Conservation (phyloP, 2,888 invertebrate genomes). For the Saturnia japonica region DNA sequence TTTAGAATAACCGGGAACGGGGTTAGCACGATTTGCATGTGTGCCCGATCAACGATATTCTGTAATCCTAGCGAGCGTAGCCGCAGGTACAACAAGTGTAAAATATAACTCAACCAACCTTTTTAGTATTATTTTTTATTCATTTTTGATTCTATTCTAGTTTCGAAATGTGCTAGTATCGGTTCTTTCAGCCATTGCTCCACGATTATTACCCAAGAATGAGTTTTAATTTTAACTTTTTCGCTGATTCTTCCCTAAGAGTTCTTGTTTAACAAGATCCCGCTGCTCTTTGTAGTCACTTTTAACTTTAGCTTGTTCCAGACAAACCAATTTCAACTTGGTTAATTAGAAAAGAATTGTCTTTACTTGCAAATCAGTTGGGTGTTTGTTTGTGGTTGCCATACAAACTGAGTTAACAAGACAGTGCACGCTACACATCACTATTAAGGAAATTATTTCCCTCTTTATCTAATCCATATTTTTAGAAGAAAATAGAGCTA, state of each 20-base stretch:
- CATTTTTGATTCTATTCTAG: too few species aligned
- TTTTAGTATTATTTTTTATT: too few species aligned
- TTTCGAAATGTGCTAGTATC: neutral
- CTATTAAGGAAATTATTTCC: neutral
- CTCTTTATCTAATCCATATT: too few species aligned
- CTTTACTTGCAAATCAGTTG: constrained; percentile 40
- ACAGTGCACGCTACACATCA: neutral
- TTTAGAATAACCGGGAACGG: too few species aligned
- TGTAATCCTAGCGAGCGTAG: too few species aligned
- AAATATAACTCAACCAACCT: neutral
- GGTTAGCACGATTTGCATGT: too few species aligned
- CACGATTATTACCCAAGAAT: constrained; percentile 50
- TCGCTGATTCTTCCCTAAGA: constrained; percentile 58
- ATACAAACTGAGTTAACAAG: neutral
- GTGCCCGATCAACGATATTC: too few species aligned
- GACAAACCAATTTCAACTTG: constrained; percentile 57
- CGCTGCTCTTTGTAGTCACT: constrained; percentile 59
- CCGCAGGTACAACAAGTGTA: too few species aligned
- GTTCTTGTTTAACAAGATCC: constrained; percentile 66
- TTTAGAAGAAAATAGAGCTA: too few species aligned
- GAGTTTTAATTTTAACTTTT: constrained; percentile 72
- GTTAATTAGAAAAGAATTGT: constrained; percentile 58
- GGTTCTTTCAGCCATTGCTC: neutral
- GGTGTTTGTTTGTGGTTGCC: constrained; percentile 13
- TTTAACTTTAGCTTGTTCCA: constrained; percentile 48